Evolutionary conservation across 2,888 invertebrate genomes (phyloP), one percentile per base, ranked within the genome.

Genomic region (Heliothis peltigera): DNA sequence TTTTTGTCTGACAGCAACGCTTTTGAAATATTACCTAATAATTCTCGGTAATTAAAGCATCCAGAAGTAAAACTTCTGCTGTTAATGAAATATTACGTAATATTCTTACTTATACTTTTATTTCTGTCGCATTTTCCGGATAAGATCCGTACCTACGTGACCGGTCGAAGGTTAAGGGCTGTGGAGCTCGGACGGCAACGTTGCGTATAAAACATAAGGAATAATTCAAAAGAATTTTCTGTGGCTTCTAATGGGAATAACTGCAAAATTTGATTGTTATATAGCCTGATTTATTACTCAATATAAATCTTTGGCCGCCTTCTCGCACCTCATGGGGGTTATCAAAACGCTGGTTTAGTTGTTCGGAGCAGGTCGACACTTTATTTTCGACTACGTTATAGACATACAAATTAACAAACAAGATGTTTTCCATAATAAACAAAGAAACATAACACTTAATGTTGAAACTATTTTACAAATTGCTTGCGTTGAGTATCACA

Each of bases 141-240:
- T 51, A 64, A 64, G 53, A 49, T 57, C 17, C 10, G 49, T 53
- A 54, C 39, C 66, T 60, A 77, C 70, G 70, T 76, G 56, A 43
- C 53, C 57, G 77, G 73, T 57, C 57, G 35, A 35, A 54, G 77
- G 73, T 57, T 54, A 77, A 63, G 39, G 72, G 72, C 19, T 68
- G 8, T 4, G 42, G 44, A 49, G 77, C 73, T 71, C 57, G 32
- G 39, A 25, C 39, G 10, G 15, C 46, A 51, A 32, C 19, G 18
- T 32, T 51, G 54, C 43, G 42, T 47, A 49, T 43, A 43, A 75
- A 49, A 53, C 63, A 28, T 53, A 39, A 7, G 39, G 53, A 70
- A 77, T 51, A 47, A 47, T 52, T 71, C 51, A 39, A 62, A 75
- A 46, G 51, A 47, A 76, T 15, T 10, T 1, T 42, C 32, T 46